Evolutionary conservation across 2,888 invertebrate species (phyloP), one percentile per base, ranked within the genome.

Genomic region (Herminia tarsipennalis): DNA sequence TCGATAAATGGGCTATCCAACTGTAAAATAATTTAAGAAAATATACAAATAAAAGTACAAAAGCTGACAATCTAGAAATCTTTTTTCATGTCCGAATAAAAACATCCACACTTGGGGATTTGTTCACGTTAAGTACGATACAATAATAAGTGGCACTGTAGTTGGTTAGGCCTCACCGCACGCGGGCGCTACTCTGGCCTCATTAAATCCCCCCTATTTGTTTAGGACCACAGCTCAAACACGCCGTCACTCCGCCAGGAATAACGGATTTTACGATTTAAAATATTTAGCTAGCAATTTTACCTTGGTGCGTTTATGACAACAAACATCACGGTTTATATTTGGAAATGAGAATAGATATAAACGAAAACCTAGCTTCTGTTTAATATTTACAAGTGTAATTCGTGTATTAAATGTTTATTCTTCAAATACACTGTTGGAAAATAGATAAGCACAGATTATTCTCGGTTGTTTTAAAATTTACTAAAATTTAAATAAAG

Each of bases 201-300:
- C 88, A 88, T 89, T 87, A 88, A 86, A 83, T 82, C 79, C 71
- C n/a, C 73, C 75, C 66, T 88, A 86, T 90, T 88, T 90, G 81
- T 80, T 90, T 88, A 88, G 88, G 88, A 86, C 83, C 81, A 66
- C 78, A 76, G 74, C 78, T 77, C 83, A 84, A 88, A 87, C 83
- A 83, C 75, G 62, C 71, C 76, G 80, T 83, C 83, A 82, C 78
- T 82, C 81, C 75, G 62, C 70, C 72, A 77, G 76, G 79, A 83
- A 83, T 83, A 88, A 83, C 84, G 79, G 83, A 87, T 85, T 87
- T 86, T 79, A 77, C 77, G 81, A 78, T 87, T 87, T 86, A 86
- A 87, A 85, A 87, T 87, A 88, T 88, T 88, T 82, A 84, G 73
- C 75, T 68, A 73, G 74, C 78, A 75, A 81, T 79, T 83, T 83